Percentiles rank a stretch among this genome's conserved stretches.
phyloP scores from a whole-genome alignment of 2,888 invertebrate genomes.

The Leucophora obtusa region DNA sequence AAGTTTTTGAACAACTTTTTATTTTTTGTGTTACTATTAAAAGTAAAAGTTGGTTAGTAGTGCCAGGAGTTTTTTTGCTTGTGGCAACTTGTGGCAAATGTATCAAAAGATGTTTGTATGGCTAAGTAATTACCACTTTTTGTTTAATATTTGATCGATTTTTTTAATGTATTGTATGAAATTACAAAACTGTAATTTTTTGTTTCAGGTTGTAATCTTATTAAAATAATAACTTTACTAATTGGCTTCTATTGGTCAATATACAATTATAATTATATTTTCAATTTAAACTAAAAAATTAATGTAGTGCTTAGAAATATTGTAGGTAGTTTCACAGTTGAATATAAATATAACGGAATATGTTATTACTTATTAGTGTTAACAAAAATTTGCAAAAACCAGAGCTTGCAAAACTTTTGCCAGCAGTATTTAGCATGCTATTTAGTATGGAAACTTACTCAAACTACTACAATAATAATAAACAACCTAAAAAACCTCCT shows the following conservation, averaged over 20 bases:
- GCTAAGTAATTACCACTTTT: conserved; percentile 43
- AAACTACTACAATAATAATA: no score
- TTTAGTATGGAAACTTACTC: no score
- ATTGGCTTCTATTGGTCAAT: conserved; percentile 58
- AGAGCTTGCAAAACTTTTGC: no score
- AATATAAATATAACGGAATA: no score
- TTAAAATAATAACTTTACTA: conserved; percentile 55
- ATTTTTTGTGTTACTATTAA: conserved; percentile 11
- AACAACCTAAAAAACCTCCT: no score
- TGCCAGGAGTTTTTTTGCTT: conserved; percentile 41
- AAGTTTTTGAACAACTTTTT: conserved; percentile 53
- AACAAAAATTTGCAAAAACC: no score
- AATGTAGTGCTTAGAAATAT: background rate
- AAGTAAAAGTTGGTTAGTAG: conserved; percentile 53
- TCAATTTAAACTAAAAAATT: conserved; percentile 1
- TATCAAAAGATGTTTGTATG: conserved; percentile 10
- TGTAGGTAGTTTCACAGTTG: background rate
- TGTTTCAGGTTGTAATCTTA: conserved; percentile 7
- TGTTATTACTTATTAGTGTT: no score
- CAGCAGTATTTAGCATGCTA: no score
- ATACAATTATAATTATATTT: conserved; percentile 9
- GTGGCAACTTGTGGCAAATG: conserved; percentile 37
- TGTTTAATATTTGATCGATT: conserved; percentile 32
- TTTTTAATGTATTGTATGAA: conserved; percentile 33
- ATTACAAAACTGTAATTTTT: conserved; percentile 25